phyloP scores from a whole-genome alignment of 2,113 vertebrate species.

The Pterocles burchelli region DNA sequence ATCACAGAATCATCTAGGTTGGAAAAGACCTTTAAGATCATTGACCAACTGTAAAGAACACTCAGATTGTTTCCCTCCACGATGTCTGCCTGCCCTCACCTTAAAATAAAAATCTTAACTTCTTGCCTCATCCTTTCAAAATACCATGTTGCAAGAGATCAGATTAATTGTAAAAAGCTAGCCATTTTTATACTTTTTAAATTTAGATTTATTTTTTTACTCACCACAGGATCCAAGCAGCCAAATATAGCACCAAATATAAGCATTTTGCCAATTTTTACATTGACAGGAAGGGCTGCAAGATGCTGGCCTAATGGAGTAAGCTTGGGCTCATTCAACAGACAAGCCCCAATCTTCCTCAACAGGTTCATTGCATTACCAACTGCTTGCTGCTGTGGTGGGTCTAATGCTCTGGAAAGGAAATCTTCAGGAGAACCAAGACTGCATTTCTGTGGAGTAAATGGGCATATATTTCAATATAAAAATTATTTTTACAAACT shows the following conservation, averaged over 20 bases:
- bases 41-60: background rate
- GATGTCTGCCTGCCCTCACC: background rate
- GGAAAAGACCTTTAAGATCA: background rate
- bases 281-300: slow-evolving; percentile 92
- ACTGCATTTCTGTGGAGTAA: slow-evolving; percentile 85
- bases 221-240: slow-evolving; percentile 93
- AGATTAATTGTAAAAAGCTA: background rate
- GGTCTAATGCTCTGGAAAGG: slow-evolving; percentile 88
- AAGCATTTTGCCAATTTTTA: slow-evolving; percentile 99
- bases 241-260: slow-evolving; percentile 96
- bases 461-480: background rate
- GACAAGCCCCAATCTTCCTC: slow-evolving; percentile 92
- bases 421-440: slow-evolving; percentile 95
- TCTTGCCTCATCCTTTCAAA: background rate
- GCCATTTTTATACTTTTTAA: background rate
- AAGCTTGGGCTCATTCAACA: slow-evolving; percentile 79
- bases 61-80: background rate
- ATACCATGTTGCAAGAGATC: background rate
- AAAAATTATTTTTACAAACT: background rate
- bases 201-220: slow-evolving; percentile 5
- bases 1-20: background rate
- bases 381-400: slow-evolving; percentile 92
- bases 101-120: background rate
- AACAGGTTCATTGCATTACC: slow-evolving; percentile 92
- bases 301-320: slow-evolving; percentile 95